Evolutionary conservation across 2,888 invertebrate species (phyloP), one percentile per base, ranked within the genome.

Genomic region (Dasysyrphus tricinctus): DNA sequence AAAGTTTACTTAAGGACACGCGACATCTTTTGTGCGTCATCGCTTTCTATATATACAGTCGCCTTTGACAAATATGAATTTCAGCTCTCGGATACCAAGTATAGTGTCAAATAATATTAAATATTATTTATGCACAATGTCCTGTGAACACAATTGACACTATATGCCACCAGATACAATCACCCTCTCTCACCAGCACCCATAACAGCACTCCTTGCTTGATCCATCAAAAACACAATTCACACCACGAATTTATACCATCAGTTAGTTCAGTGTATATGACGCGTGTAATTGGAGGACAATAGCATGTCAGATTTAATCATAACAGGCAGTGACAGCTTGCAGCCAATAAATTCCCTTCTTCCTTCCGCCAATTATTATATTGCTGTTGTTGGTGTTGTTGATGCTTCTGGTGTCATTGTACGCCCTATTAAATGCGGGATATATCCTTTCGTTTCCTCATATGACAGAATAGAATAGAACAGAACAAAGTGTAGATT

Each of bases 201-300:
- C 24, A 24, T 24, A 24, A 2, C 24, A 24, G 6, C 4, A 3
- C 34, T 37, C 29, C 11, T 49, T 39, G 42, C 24, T 63, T 70
- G 16, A 69, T 69, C 63, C 51, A 86, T 72, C 78, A 42, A 65
- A 51, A 72, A 75, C 61, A 80, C 70, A 75, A 73, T 83, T 87
- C 83, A 73, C 76, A 76, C 82, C 75, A 73, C 34, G 42, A 72
- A 54, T 19, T 16, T 42, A 59, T 42, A 67, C 51, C 34, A 75
- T 51, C 70, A 69, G 69, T 51, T 65, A 29, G 72, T 65, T 77
- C 74, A 85, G 80, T 89, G 89, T 88, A 88, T 88, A 82, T 89
- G 89, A 89, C 89, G 89, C 89, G 87, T 89, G 88, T 89, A 89
- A 89, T 89, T 89, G 88, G 88, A 83, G 88, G 88, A 89, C 88